Percentiles rank a stretch among this genome's conserved stretches.
These are phyloP conservation scores for Catostomus latipinnis DNA, from an alignment of 2,797 vertebrate species.

Conservation along the genomic window DNA sequence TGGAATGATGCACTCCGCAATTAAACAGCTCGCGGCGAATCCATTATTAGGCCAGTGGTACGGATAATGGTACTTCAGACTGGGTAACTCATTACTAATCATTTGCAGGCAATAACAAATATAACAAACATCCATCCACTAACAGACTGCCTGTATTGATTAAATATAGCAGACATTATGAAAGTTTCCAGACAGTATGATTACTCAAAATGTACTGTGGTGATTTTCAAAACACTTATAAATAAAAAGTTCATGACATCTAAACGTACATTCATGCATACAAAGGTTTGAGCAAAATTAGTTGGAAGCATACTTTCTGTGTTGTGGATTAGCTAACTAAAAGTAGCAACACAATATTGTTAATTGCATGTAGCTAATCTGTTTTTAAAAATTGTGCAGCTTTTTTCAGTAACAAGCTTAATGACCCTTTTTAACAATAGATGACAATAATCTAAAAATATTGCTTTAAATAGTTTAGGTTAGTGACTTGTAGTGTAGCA, in stretches of 20 bases:
- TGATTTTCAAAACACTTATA: background rate
- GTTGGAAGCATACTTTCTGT: too few relatives aligned
- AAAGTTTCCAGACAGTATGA: background rate
- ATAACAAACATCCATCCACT: background rate
- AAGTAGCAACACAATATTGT: too few relatives aligned
- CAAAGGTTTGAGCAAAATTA: background rate
- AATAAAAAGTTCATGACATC: background rate
- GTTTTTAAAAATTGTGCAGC: too few relatives aligned
- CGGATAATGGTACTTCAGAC: conserved; percentile 29
- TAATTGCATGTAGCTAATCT: too few relatives aligned
- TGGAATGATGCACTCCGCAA: conserved; percentile 29
- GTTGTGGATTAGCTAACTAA: too few relatives aligned
- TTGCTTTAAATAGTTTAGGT: too few relatives aligned
- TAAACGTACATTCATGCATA: background rate
- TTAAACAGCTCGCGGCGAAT: conserved; percentile 34
- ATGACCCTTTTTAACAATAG: too few relatives aligned
- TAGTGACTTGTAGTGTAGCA: too few relatives aligned
- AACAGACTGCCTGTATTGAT: background rate
- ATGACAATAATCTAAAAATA: too few relatives aligned
- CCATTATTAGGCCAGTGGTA: conserved; percentile 25
- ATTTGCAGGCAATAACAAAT: conserved; percentile 36
- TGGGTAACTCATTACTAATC: conserved; percentile 26
- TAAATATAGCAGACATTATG: background rate
- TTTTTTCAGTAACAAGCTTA: too few relatives aligned
- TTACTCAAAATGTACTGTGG: background rate